phyloP scores from a whole-genome alignment of 2,113 vertebrate species.

The Danio rerio region DNA sequence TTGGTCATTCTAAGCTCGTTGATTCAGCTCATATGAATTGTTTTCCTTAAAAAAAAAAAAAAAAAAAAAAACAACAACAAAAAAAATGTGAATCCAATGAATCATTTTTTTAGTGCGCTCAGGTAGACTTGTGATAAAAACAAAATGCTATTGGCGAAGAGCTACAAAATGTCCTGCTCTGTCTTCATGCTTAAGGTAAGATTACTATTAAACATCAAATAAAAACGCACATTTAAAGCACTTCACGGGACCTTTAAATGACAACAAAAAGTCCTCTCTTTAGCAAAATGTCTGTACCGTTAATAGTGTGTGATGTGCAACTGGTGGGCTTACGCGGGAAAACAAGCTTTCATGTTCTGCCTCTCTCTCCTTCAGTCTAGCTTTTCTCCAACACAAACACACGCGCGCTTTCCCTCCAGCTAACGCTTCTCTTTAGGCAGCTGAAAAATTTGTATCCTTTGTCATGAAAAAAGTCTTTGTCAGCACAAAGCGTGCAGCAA shows the following conservation, averaged over 20 bases:
- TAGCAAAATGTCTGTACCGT: not conserved
- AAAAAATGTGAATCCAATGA: too few species aligned
- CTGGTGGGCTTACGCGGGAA: constrained; percentile 31
- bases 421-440: constrained; percentile 47
- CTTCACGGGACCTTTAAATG: not conserved
- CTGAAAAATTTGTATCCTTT: constrained; percentile 51
- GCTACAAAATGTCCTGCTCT: too few species aligned
- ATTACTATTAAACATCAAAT: too few species aligned
- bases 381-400: constrained; percentile 22
- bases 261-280: not conserved
- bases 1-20: too few species aligned
- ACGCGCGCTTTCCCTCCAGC: constrained; percentile 40
- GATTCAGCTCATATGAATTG: too few species aligned
- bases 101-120: too few species aligned
- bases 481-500: constrained; percentile 54
- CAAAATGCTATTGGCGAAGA: too few species aligned
- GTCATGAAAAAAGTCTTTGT: constrained; percentile 48
- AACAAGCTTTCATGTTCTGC: constrained; percentile 46
- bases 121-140: too few species aligned
- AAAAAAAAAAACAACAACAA: too few species aligned
- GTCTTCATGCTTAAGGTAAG: too few species aligned
- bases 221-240: too few species aligned
- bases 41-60: too few species aligned
- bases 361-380: not conserved
- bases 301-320: not conserved